Evolutionary conservation across 2,888 invertebrate genomes (phyloP).

Genomic region (Sialis lutaria): DNA sequence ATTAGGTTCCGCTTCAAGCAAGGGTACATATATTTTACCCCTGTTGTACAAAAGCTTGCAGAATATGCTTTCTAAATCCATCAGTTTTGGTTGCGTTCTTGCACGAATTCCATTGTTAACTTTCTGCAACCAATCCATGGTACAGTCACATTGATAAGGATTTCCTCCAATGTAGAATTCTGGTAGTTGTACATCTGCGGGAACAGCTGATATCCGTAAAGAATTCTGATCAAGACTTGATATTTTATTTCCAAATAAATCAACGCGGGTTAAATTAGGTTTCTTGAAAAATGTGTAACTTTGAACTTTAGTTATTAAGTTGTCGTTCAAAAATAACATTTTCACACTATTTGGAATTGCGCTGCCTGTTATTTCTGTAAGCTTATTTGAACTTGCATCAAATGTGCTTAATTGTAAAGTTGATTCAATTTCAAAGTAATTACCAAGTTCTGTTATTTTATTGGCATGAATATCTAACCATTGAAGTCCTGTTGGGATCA

Average conservation of each 20-base stretch:
- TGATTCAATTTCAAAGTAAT: constrained; percentile 70
- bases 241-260: constrained; percentile 65
- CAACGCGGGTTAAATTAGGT: constrained; percentile 65
- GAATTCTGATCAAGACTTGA: constrained; percentile 59
- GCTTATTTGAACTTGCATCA: constrained; percentile 65
- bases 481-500: constrained; percentile 68
- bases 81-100: constrained; percentile 62
- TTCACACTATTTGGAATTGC: constrained; percentile 72
- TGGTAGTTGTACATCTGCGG: constrained; percentile 51
- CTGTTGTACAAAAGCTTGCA: constrained; percentile 67
- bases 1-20: constrained; percentile 62
- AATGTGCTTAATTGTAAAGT: constrained; percentile 61
- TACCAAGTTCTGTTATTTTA: constrained; percentile 65
- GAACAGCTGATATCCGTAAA: constrained; percentile 56
- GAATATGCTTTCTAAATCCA: constrained; percentile 67
- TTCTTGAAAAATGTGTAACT: constrained; percentile 79
- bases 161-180: constrained; percentile 75
- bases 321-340: constrained; percentile 61
- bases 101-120: constrained; percentile 58
- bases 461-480: constrained; percentile 76
- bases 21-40: constrained; percentile 51
- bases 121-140: constrained; percentile 80
- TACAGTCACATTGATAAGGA: constrained; percentile 75
- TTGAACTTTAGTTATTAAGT: constrained; percentile 64
- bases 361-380: constrained; percentile 66